Evolutionary conservation across 1,140 invertebrate genomes (phyloP).

Genomic region (Drosophila murphyi): DNA sequence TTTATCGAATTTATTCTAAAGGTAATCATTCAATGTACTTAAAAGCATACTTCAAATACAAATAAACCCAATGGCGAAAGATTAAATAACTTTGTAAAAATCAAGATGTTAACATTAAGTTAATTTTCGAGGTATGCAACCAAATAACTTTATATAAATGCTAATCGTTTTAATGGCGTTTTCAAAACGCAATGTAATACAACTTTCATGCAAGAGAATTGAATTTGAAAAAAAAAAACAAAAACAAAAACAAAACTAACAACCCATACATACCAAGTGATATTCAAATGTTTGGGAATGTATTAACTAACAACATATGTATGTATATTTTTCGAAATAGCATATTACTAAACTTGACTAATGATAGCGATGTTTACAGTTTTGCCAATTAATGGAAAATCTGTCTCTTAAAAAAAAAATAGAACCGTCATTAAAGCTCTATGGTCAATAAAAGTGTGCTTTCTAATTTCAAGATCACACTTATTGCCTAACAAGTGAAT

Average conservation of each 20-base stretch:
- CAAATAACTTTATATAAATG: conserved; percentile 36
- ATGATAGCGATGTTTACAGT: conserved; percentile 26
- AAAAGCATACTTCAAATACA: conserved; percentile 4
- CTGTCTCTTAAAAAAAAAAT: neutral
- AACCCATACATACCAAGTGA: conserved; percentile 52
- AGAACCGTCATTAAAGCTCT: neutral
- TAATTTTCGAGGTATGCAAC: conserved; percentile 31
- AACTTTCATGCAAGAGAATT: conserved; percentile 79
- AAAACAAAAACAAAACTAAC: conserved; percentile 44
- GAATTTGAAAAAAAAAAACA: conserved; percentile 69
- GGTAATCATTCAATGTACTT: conserved; percentile 31
- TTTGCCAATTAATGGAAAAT: conserved; percentile 4
- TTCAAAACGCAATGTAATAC: conserved; percentile 70
- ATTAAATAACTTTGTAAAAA: conserved; percentile 13
- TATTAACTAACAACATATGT: conserved; percentile 30
- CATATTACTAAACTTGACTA: conserved; percentile 35
- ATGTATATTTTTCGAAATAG: conserved; percentile 51
- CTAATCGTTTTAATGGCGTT: conserved; percentile 61
- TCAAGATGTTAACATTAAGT: conserved; percentile 20
- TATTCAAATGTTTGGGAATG: conserved; percentile 48
- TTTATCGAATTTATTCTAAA: conserved; percentile 56
- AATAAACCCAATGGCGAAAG: neutral
- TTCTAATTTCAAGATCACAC: conserved; percentile 13
- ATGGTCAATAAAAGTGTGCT: conserved; percentile 7
- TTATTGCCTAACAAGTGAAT: conserved; percentile 2